Percentiles rank a stretch among this genome's conserved stretches.
These are phyloP conservation scores for Merodon equestris DNA, from an alignment of 2,888 invertebrate genomes.

Conservation along the genomic window DNA sequence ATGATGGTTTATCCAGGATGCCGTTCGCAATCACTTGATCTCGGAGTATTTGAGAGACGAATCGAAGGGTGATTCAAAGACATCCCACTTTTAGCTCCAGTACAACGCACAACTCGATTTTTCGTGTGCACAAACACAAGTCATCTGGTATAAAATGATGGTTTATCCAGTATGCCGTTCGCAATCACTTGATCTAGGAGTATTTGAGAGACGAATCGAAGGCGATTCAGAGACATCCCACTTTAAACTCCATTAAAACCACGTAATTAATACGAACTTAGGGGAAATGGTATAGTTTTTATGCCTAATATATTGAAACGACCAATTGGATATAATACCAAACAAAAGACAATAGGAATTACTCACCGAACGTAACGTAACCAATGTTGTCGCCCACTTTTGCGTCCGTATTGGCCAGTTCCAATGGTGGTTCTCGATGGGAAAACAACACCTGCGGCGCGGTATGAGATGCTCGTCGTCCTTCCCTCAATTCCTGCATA, in stretches of 20 bases:
- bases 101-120: background rate
- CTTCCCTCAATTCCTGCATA: conserved; percentile 99
- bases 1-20: conserved; percentile 6
- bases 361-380: conserved; percentile 98
- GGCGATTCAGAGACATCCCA: background rate
- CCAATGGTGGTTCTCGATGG: conserved; percentile 97
- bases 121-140: background rate
- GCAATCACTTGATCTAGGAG: conserved; percentile 2
- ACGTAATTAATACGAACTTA: too few relatives aligned
- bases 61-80: background rate
- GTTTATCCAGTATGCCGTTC: conserved; percentile 4
- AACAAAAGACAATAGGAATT: background rate
- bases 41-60: conserved; percentile 3
- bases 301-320: conserved; percentile 21
- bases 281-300: too few relatives aligned
- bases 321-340: background rate
- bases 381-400: conserved; percentile 97
- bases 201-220: conserved; percentile 12
- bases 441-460: conserved; percentile 94
- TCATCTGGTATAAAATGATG: conserved; percentile 1
- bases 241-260: conserved; percentile 2
- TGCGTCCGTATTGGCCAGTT: conserved; percentile 95
- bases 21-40: conserved; percentile 1
- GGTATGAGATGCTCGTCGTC: conserved; percentile 96
- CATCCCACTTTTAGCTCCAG: conserved; percentile 1